Conservation (phyloP, 2,888 invertebrate species). For the Drosophila imparisetae region DNA sequence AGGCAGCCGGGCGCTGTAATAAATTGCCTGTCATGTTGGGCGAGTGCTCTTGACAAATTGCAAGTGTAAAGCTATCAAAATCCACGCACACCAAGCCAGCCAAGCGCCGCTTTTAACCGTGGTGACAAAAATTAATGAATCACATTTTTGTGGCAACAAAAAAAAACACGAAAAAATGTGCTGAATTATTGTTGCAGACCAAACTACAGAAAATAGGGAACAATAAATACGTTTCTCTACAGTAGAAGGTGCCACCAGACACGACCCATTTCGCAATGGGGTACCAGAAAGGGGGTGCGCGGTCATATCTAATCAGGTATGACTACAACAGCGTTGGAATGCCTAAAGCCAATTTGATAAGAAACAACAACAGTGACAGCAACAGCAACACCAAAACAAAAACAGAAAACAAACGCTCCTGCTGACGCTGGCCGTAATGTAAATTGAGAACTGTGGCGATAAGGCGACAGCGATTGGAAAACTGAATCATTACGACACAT, state of each 20-base stretch:
- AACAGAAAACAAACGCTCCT: conserved; percentile 26
- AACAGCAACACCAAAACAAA: conserved; percentile 36
- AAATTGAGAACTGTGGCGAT: conserved; percentile 42
- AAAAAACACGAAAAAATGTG: conserved; percentile 43
- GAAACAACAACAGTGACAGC: conserved; percentile 19
- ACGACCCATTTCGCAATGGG: conserved; percentile 29
- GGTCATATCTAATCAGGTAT: conserved; percentile 51
- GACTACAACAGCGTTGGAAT: conserved; percentile 58
- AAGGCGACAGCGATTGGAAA: conserved; percentile 47
- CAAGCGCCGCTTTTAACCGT: conserved; percentile 56
- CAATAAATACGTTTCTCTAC: neutral
- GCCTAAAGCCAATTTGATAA: conserved; percentile 68
- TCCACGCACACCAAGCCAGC: conserved; percentile 25
- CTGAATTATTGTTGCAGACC: conserved; percentile 29
- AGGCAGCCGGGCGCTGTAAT: conserved; percentile 51
- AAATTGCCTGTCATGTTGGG: conserved; percentile 63
- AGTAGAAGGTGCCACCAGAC: conserved; percentile 18
- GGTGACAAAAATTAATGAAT: conserved; percentile 81
- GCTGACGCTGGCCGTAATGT: conserved; percentile 25
- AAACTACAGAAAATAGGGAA: conserved; percentile 12
- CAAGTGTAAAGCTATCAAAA: conserved; percentile 72
- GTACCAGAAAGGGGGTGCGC: conserved; percentile 50
- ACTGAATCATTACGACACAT: conserved; percentile 74
- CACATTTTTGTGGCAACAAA: conserved; percentile 67
- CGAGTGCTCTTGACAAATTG: conserved; percentile 69